Base-by-base conservation (phyloP, 2,888 invertebrate species). In the Athalia rosae region DNA sequence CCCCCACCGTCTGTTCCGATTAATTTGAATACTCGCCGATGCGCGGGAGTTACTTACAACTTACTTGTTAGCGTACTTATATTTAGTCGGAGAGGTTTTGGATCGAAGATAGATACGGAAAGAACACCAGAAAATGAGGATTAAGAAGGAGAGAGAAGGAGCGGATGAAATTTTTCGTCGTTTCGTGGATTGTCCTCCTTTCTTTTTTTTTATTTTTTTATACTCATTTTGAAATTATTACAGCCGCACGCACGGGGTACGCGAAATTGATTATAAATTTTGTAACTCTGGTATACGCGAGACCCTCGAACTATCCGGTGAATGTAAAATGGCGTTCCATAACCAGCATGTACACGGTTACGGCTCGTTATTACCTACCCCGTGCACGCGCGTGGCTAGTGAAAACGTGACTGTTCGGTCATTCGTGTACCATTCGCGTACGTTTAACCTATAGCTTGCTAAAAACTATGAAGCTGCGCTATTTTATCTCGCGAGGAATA, bases 321-420 rank as follows among this genome's bases (percentile, higher is more conserved):
- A 53, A 6, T 53, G 7, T 69, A 41, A 53, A 69, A 69, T 69
- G 69, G 69, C 69, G 69, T 69, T 69, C 69, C n/a, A n/a, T n/a
- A 69, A 69, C 56, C 28, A n/a, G n/a, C n/a, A 28, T 28, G 28
- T 69, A 56, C 69, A 69, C 69, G 69, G 69, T 69, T 56, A 69
- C 69, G 48, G 69, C 69, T 69, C 69, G 69, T 69, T 69, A 69
- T 69, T 47, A 69, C 69, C 69, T 28, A 28, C 28, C 53, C 53
- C 11, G 13, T 13, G 13, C 13, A 13, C 13, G 15, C 47, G 66
- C 66, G 66, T 66, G 66, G 66, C 66, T 66, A 66, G 66, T 15
- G 66, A 13, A 48, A 66, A 66, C 66, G 66, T 66, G 66, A 66
- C 66, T 66, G 66, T n/a, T n/a, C 15, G 66, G n/a, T 66, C n/a